These are phyloP conservation scores for Dastarcus helophoroides DNA, from an alignment of 2,888 invertebrate genomes.

Conservation along the genomic window DNA sequence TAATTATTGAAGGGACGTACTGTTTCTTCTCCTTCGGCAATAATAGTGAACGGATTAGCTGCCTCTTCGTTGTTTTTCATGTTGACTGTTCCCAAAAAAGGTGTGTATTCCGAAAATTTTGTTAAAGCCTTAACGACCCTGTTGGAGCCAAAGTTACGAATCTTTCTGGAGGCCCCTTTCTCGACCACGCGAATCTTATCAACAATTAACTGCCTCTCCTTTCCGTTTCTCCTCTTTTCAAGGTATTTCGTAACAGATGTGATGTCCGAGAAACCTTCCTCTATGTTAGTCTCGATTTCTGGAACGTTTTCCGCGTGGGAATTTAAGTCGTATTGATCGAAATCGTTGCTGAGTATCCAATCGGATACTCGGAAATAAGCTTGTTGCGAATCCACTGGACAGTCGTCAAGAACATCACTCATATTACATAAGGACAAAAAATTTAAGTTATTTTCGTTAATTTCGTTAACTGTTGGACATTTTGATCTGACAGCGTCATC, in stretches of 20 bases:
- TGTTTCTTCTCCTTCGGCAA: slow-evolving; percentile 28
- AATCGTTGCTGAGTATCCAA: slow-evolving; percentile 32
- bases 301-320: slow-evolving; percentile 2
- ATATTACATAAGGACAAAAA: slow-evolving; percentile 10
- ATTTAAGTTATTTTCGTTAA: slow-evolving; percentile 1
- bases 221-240: slow-evolving; percentile 14
- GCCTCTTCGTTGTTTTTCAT: slow-evolving; percentile 1
- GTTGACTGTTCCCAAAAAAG: slow-evolving; percentile 14
- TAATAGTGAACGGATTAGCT: slow-evolving; percentile 25
- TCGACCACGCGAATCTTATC: neutral
- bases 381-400: slow-evolving; percentile 15
- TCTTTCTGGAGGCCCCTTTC: slow-evolving; percentile 13
- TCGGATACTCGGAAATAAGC: slow-evolving; percentile 26
- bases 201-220: slow-evolving; percentile 5
- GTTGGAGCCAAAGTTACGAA: slow-evolving; percentile 11
- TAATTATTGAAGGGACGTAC: slow-evolving; percentile 19
- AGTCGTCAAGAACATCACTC: slow-evolving; percentile 15
- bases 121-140: slow-evolving; percentile 16
- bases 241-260: slow-evolving; percentile 25
- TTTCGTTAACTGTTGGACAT: too few species aligned
- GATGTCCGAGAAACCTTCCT: slow-evolving; percentile 26
- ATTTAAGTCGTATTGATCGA: slow-evolving; percentile 17
- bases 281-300: slow-evolving; percentile 18
- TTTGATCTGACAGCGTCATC: too few species aligned
- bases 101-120: slow-evolving; percentile 22